Evolutionary conservation across 1,140 invertebrate genomes (phyloP), one percentile per base, ranked within the genome.

Genomic region (Drepana arcuata): DNA sequence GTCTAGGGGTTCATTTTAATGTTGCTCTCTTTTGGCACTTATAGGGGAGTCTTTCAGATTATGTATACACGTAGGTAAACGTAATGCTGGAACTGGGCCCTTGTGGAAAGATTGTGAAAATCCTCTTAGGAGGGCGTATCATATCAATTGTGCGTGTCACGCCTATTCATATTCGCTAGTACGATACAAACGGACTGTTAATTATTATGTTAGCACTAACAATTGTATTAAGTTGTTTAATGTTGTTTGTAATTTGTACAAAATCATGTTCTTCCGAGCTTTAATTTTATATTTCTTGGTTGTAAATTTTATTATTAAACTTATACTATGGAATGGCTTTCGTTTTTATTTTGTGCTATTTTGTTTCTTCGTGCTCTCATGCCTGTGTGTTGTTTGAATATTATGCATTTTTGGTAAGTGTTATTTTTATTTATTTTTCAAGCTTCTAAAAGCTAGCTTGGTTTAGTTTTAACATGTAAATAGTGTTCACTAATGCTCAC

Each of bases 281-380:
- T 78, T 78, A 81, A 81, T 65, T 49, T 37, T 70, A 75, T n/a
- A 68, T 72, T 62, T 56, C 55, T 64, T 77, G 63, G 70, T 77
- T 81, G 74, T 81, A 81, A 59, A 74, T 80, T 73, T 77, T 71
- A 71, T 78, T 71, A 81, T 81, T 81, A 81, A 79, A 79, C 53
- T 56, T 72, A 65, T 73, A 69, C 45, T 64, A 61, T 74, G 70
- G 65, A 70, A 74, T 77, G 63, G 77, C 73, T 78, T n/a, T 80
- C 39, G 45, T 69, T 68, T 68, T 56, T 61, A 67, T 62, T 57
- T 59, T 52, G 65, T 69, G 58, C 56, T 48, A 41, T 59, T 37
- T 52, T 57, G 40, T 56, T 53, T 56, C 59, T 47, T 44, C 18
- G 16, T 55, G 32, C 42, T 48, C 41, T 42, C 42, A 35, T 64